Percentiles rank a stretch among this genome's conserved stretches.
Evolutionary conservation across 2,888 invertebrate genomes (phyloP).

Genomic region (Drosophila tripunctata): DNA sequence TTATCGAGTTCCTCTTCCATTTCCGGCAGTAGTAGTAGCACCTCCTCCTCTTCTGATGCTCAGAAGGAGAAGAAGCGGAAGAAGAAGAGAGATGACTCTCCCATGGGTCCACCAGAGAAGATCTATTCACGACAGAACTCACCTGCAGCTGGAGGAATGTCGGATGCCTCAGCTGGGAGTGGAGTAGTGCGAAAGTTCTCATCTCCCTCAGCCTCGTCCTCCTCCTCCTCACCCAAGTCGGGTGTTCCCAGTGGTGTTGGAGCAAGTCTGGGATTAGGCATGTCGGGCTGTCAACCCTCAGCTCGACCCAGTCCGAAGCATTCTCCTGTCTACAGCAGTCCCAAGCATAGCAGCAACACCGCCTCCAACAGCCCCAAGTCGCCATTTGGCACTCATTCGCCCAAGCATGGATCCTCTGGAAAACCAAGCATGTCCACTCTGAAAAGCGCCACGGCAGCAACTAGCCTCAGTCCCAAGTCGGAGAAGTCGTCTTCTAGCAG

Average conservation of each 20-base stretch:
- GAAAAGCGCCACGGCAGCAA: constrained; percentile 88
- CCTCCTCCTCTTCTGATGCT: constrained; percentile 43
- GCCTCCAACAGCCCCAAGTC: constrained; percentile 91
- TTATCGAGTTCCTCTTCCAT: constrained; percentile 37
- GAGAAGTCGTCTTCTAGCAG: constrained; percentile 64
- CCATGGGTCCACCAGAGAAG: constrained; percentile 90
- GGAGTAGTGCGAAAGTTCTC: constrained; percentile 87
- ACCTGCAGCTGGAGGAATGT: constrained; percentile 73
- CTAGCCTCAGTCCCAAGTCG: constrained; percentile 79
- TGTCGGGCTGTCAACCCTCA: constrained; percentile 63
- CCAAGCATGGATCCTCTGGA: constrained; percentile 91
- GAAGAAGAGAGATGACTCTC: constrained; percentile 88
- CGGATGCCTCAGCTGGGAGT: constrained; percentile 85
- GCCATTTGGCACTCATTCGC: constrained; percentile 90
- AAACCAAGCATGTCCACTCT: constrained; percentile 95
- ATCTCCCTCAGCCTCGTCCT: constrained; percentile 85
- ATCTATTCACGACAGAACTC: constrained; percentile 87
- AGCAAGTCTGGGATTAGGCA: constrained; percentile 42
- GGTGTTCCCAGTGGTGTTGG: constrained; percentile 63
- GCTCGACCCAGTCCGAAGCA: constrained; percentile 87
- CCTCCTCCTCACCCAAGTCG: constrained; percentile 83
- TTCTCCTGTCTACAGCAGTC: constrained; percentile 85
- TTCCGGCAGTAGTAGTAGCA: constrained; percentile 29
- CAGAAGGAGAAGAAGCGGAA: constrained; percentile 89
- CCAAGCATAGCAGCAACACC: constrained; percentile 89